Conservation (phyloP, 2,113 vertebrate genomes). For the Nicator chloris region DNA sequence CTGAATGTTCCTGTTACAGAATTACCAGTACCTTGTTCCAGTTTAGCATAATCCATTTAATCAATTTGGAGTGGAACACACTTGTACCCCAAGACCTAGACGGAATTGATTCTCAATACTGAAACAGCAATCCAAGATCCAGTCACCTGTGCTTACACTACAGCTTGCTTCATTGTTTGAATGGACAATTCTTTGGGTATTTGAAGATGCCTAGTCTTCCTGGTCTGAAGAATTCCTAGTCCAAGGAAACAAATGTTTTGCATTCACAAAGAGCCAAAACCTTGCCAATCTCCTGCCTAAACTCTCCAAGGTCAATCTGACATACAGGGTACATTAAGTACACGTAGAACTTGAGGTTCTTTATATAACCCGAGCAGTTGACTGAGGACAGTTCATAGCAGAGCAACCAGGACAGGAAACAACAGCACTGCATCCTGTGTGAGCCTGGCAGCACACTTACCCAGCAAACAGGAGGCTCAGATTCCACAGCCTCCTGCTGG, state of each 20-base stretch:
- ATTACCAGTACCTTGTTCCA: neutral
- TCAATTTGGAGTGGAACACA: neutral
- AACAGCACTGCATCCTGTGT: fast-evolving
- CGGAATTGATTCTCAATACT: neutral
- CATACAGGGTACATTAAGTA: too few species aligned
- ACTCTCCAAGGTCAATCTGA: neutral
- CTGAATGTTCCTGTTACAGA: neutral
- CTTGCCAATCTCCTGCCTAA: neutral
- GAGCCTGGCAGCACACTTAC: neutral
- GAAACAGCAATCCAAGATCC: neutral
- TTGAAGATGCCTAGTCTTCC: neutral
- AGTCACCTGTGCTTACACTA: neutral
- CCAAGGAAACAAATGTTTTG: neutral
- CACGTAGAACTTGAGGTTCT: neutral
- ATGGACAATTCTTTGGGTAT: neutral
- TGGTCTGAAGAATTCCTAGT: neutral
- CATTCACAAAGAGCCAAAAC: neutral
- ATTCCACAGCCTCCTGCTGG: neutral
- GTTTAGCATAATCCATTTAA: neutral
- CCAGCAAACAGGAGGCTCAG: neutral
- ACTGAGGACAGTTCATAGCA: neutral
- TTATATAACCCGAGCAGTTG: neutral
- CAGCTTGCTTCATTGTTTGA: neutral
- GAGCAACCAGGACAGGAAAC: neutral
- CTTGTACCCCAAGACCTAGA: neutral